These are phyloP conservation scores for Taeniopygia guttata DNA, from an alignment of 2,797 vertebrate genomes.

Conservation along the genomic window DNA sequence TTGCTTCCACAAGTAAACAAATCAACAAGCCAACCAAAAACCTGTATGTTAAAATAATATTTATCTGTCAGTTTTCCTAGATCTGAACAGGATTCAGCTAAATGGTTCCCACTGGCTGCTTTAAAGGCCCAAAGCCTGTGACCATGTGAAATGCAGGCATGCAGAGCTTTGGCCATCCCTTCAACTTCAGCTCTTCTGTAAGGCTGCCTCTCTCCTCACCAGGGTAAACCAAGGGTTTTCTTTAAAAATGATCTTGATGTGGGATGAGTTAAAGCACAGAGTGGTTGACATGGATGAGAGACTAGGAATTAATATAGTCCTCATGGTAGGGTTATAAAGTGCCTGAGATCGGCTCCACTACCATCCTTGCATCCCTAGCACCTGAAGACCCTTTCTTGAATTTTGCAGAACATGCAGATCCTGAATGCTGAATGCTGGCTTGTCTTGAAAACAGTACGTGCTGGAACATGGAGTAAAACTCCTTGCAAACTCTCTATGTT, in stretches of 20 bases:
- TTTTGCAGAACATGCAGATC: neutral
- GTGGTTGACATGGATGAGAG: neutral
- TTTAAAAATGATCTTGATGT: neutral
- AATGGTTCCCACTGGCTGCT: neutral
- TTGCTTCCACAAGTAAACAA: slow-evolving; percentile 52
- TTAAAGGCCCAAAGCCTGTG: neutral
- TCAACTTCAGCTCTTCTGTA: neutral
- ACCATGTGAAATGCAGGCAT: neutral
- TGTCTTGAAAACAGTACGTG: neutral
- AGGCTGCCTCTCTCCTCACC: neutral
- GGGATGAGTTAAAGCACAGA: neutral
- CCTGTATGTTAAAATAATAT: neutral
- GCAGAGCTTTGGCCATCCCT: neutral
- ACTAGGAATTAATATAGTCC: neutral
- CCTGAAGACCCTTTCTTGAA: neutral
- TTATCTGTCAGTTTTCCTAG: neutral
- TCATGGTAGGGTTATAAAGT: fast-evolving
- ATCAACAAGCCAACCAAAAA: slow-evolving; percentile 13
- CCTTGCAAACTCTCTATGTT: neutral
- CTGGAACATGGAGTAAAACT: neutral
- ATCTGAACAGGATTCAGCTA: neutral
- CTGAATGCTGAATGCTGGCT: neutral
- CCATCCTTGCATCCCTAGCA: neutral
- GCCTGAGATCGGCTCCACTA: fast-evolving
- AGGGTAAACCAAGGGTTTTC: neutral